A percentile compares a stretch with the other conserved stretches of the same genome.
Evolutionary conservation across 2,888 invertebrate genomes (phyloP).

Genomic region (Drosophila kambysellisi): DNA sequence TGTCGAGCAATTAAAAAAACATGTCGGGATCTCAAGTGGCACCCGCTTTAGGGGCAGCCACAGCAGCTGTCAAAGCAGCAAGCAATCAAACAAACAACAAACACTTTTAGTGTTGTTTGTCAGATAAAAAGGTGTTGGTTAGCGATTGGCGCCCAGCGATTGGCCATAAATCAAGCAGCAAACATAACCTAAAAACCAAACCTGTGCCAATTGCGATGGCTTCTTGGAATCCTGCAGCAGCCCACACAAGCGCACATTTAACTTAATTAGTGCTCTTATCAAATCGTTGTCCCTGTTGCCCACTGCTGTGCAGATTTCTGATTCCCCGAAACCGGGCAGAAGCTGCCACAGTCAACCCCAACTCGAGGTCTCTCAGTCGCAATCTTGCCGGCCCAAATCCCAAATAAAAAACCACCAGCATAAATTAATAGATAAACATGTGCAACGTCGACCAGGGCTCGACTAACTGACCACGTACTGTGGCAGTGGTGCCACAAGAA

Average conservation of each 20-base stretch:
- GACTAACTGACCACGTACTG: conserved; percentile 55
- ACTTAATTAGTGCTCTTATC: conserved; percentile 77
- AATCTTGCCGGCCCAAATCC: conserved; percentile 59
- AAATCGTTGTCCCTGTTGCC: conserved; percentile 53
- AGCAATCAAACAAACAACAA: conserved; percentile 32
- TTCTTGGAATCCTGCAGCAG: conserved; percentile 23
- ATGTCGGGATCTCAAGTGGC: conserved; percentile 47
- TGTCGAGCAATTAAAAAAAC: conserved; percentile 52
- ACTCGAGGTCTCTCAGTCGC: conserved; percentile 41
- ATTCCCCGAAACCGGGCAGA: conserved; percentile 53
- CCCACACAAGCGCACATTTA: conserved; percentile 70
- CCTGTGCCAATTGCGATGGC: conserved; percentile 39
- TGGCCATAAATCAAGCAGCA: conserved; percentile 40
- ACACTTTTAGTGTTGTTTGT: conserved; percentile 55
- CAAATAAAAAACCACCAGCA: conserved; percentile 69
- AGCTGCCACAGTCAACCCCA: conserved; percentile 12
- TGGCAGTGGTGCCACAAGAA: conserved; percentile 6
- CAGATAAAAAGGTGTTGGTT: conserved; percentile 63
- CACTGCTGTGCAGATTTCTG: conserved; percentile 60
- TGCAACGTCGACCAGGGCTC: conserved; percentile 35
- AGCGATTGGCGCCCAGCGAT: conserved; percentile 5
- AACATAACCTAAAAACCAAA: conserved; percentile 17
- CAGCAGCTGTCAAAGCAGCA: conserved; percentile 40
- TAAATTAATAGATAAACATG: conserved; percentile 82
- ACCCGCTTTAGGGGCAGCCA: conserved; percentile 22